phyloP scores from a whole-genome alignment of 1,140 invertebrate species.

The Microplitis mediator region DNA sequence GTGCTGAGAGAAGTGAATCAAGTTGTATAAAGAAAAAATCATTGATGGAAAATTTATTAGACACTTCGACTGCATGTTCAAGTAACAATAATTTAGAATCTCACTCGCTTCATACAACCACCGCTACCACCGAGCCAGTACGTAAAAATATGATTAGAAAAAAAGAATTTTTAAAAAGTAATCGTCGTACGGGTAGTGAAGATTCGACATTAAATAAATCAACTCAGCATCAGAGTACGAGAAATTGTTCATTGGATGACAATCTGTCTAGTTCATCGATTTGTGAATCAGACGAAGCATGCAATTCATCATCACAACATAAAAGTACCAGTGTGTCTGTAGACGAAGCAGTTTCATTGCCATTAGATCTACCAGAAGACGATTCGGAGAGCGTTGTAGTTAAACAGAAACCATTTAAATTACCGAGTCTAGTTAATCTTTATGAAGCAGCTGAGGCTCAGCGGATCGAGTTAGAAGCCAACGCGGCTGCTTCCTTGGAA shows the following conservation, averaged over 20 bases:
- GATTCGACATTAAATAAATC: slow-evolving; percentile 10
- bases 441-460: slow-evolving; percentile 47
- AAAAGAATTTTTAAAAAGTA: slow-evolving; percentile 30
- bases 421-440: slow-evolving; percentile 54
- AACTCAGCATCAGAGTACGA: not conserved
- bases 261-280: not conserved
- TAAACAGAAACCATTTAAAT: slow-evolving; percentile 31
- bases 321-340: not conserved
- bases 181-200: slow-evolving; percentile 24
- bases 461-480: slow-evolving; percentile 48
- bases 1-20: not conserved
- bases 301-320: not conserved
- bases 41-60: slow-evolving; percentile 19
- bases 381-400: not conserved
- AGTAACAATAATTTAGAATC: slow-evolving; percentile 9
- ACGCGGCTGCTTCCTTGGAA: slow-evolving; percentile 42
- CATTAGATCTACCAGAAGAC: not conserved
- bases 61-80: slow-evolving; percentile 20
- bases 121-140: slow-evolving; percentile 8
- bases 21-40: slow-evolving; percentile 22
- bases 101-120: slow-evolving; percentile 10
- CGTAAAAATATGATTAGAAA: slow-evolving; percentile 31
- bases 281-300: slow-evolving; percentile 16
- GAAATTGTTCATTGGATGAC: slow-evolving; percentile 6
- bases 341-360: slow-evolving; percentile 9